phyloP scores from a whole-genome alignment of 2,113 vertebrate genomes.

The Pseudonaja textilis region DNA sequence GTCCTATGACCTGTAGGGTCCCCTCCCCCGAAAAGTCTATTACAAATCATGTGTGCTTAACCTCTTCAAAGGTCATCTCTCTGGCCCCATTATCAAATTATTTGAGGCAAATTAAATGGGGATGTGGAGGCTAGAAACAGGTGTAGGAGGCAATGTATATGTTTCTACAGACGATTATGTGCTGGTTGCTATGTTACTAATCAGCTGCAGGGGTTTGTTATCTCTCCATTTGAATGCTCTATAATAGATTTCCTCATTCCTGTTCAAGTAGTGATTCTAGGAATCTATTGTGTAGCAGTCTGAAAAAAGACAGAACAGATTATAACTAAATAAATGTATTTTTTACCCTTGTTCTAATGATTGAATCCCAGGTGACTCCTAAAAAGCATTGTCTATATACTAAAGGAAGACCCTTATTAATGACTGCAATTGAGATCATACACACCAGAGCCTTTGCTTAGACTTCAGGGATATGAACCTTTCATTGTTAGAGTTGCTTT shows the following conservation, averaged over 20 bases:
- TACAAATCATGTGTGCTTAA: conserved; percentile 33
- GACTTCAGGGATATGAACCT: conserved; percentile 54
- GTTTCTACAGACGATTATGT: conserved; percentile 8
- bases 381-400: conserved; percentile 51
- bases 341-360: conserved; percentile 10
- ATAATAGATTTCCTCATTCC: conserved; percentile 34
- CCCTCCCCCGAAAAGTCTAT: background rate
- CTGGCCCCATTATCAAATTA: conserved; percentile 37
- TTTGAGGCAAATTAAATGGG: conserved; percentile 33
- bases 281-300: conserved; percentile 6
- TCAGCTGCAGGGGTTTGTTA: conserved; percentile 36
- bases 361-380: conserved; percentile 51
- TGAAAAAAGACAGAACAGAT: conserved; percentile 16
- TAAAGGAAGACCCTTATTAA: conserved; percentile 62
- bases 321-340: background rate
- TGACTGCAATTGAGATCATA: conserved; percentile 55
- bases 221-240: conserved; percentile 30
- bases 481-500: conserved; percentile 39
- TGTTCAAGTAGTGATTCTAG: conserved; percentile 14
- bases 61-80: conserved; percentile 37
- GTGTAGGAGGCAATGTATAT: conserved; percentile 22
- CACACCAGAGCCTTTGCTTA: conserved; percentile 61
- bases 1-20: background rate
- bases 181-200: conserved; percentile 32
- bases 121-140: conserved; percentile 36